Base-by-base conservation (phyloP, 2,888 invertebrate species). In the Macaria notata region DNA sequence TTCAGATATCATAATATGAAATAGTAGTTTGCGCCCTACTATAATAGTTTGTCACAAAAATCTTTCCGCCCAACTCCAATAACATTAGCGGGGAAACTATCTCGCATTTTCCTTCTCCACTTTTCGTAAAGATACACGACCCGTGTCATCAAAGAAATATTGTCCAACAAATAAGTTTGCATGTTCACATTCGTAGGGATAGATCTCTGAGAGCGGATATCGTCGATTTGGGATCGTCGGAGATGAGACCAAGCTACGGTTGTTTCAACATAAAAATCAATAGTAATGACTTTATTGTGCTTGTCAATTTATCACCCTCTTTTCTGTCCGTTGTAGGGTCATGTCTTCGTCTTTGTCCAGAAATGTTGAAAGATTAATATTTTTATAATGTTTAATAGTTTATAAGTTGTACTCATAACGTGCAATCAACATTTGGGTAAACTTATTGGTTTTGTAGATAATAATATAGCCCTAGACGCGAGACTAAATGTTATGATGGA, bases 151-250 rank as follows among this genome's bases (percentile, higher is more conserved):
- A 53, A 62, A 55, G 54, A 61, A 60, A 64, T 66, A 64, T 63
- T 62, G 59, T 61, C 59, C 55, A 59, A 62, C 56, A 64, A 62
- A 64, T 62, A 64, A 64, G 64, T 64, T 66, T 63, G 63, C 56
- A 62, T 66, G 60, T 62, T 59, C 54, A 56, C 54, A 8, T 9
- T 41, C 8, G 4, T n/a, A 61, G 49, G 64, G 63, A 66, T 69
- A 73, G 72, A 72, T 73, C 44, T 45, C 51, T 78, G 75, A 76
- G 77, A 76, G 76, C 88, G 89, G 90, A 91, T 84, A 86, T 83
- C 75, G 78, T 77, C 78, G 81, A 89, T 90, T 89, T 87, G 84
- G 78, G 72, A 44, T 42, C 77, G 77, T 31, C 31, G 41, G 54
- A 54, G 53, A 58, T 43, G 58, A 46, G 54, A 50, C 46, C 38